Evolutionary conservation across 2,888 invertebrate genomes (phyloP).

Genomic region (Ormyrus thymus): DNA sequence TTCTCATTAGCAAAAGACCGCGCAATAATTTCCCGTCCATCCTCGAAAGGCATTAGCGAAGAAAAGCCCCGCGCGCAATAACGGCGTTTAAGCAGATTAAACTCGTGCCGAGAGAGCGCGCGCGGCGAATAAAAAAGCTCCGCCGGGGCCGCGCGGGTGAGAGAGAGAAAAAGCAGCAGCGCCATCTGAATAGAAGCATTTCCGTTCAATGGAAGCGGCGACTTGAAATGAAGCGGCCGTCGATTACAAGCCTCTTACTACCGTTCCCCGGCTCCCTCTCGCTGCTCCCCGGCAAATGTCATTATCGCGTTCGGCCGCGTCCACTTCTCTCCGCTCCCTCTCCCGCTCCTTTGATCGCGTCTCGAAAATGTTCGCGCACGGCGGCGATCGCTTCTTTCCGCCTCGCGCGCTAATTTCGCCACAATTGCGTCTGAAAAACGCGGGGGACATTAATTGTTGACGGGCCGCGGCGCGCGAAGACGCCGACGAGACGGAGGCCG

Average conservation of each 20-base stretch:
- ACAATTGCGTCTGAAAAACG: slow-evolving; percentile 56
- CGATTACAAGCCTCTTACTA: slow-evolving; percentile 37
- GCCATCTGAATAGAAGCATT: slow-evolving; percentile 25
- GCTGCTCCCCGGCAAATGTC: slow-evolving; percentile 22
- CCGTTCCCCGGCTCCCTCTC: not conserved
- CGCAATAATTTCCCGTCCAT: not conserved
- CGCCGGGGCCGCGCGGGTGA: not conserved
- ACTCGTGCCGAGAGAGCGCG: not conserved
- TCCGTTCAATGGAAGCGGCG: slow-evolving; percentile 37
- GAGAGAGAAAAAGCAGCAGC: not conserved
- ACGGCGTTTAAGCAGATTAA: slow-evolving; percentile 39
- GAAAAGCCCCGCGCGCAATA: slow-evolving; percentile 9
- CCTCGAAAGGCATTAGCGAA: slow-evolving; percentile 8
- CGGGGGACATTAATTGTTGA: slow-evolving; percentile 63
- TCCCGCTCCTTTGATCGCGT: slow-evolving; percentile 14
- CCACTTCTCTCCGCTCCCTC: slow-evolving; percentile 11
- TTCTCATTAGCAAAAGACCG: slow-evolving; percentile 4
- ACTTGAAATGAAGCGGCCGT: slow-evolving; percentile 43
- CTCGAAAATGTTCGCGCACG: not conserved
- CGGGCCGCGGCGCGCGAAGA: slow-evolving; percentile 52
- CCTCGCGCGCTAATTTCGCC: slow-evolving; percentile 57
- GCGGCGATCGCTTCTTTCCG: slow-evolving; percentile 42
- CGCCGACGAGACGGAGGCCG: slow-evolving; percentile 1
- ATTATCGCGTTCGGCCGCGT: slow-evolving; percentile 53
- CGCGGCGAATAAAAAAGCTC: not conserved